Evolutionary conservation across 2,797 vertebrate genomes (phyloP), one percentile per base, ranked within the genome.

Genomic region (Sylvia borin): DNA sequence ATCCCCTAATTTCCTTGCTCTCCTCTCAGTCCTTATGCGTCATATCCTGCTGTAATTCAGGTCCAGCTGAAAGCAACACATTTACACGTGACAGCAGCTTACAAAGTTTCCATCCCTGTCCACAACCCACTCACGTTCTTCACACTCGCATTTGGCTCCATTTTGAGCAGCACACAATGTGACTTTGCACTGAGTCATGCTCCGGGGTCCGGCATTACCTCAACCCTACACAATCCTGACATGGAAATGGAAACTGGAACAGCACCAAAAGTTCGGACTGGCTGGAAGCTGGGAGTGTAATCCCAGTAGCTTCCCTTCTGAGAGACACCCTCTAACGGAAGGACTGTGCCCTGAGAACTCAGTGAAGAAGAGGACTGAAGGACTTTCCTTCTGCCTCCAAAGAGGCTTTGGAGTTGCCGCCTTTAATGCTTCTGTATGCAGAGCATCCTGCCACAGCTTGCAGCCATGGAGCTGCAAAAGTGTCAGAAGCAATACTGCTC

Each of bases 321-420:
- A 45, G 53, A 76, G 45, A 47, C 14, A 76, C 7, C 20, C 40
- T 77, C 50, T 38, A 22, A 90, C 38, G 32, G 81, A 50, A 62
- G 18, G 17, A 32, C 17, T 1, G 0, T 75, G 22, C 27, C 20
- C 43, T 62, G n/a, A 10, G 31, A 83, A 16, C 17, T 50, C 42
- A 6, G 21, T 10, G 38, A 80, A 71, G 47, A 65, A 22, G 20
- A 43, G 25, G 31, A 25, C 29, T 21, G 48, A 75, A 62, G n/a
- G n/a, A 45, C 21, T 34, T 47, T 27, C 4, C 1, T 2, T 50
- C 25, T 81, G 38, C 25, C 45, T 67, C 18, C 0, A 0, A 27
- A 79, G 55, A 60, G 62, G 16, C 18, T 72, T 66, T n/a, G 36
- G 67, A 51, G 13, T n/a, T 51, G 10, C 34, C 34, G 27, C 36